A percentile compares a stretch with the other conserved stretches of the same genome.
These are phyloP conservation scores for Benthosema pterotum DNA, from an alignment of 2,797 vertebrate genomes.

Conservation along the genomic window DNA sequence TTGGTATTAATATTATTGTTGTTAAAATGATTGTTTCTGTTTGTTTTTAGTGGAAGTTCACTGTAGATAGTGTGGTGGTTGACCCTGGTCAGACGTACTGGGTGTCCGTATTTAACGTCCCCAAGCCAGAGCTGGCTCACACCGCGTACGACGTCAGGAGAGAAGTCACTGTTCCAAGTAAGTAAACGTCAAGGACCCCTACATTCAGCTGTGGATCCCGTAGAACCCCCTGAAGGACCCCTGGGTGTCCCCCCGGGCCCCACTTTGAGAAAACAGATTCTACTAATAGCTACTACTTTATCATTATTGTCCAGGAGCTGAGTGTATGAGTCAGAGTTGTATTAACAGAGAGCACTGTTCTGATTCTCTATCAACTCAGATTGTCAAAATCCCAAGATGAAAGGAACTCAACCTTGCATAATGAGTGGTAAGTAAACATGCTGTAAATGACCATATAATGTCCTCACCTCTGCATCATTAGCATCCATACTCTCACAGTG, in stretches of 20 bases:
- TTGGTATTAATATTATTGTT: too few species aligned
- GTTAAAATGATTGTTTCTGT: not conserved
- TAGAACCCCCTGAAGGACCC: too few species aligned
- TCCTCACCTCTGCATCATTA: too few species aligned
- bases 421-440: slow-evolving; percentile 65
- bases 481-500: too few species aligned
- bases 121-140: slow-evolving; percentile 68
- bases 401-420: slow-evolving; percentile 62
- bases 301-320: too few species aligned
- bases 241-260: too few species aligned
- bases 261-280: too few species aligned
- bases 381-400: slow-evolving; percentile 62
- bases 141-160: slow-evolving; percentile 52
- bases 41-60: slow-evolving; percentile 75
- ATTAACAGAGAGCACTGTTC: not conserved
- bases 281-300: too few species aligned
- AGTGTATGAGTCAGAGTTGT: not conserved
- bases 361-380: slow-evolving; percentile 48
- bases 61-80: slow-evolving; percentile 65
- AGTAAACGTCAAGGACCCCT: slow-evolving; percentile 15
- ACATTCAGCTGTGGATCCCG: too few species aligned
- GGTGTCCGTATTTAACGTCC: slow-evolving; percentile 76
- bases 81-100: slow-evolving; percentile 65
- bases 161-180: slow-evolving; percentile 60
- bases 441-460: too few species aligned